phyloP scores from a whole-genome alignment of 2,797 vertebrate species.

The Notolepis coatsorum region DNA sequence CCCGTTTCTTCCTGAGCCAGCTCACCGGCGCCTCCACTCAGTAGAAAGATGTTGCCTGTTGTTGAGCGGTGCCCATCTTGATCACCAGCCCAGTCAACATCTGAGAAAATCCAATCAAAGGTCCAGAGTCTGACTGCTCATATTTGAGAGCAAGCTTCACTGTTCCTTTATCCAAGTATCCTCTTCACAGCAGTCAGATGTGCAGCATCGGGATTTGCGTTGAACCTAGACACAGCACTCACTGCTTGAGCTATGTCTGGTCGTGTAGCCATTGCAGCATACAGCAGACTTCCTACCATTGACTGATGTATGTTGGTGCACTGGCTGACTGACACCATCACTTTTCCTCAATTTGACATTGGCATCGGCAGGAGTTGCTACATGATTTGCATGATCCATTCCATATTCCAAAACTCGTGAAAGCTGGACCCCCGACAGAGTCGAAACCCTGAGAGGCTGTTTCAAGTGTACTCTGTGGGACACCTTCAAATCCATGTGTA shows the following conservation, averaged over 20 bases:
- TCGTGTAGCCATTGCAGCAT: too few relatives aligned
- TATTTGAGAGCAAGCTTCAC: slow-evolving; percentile 44
- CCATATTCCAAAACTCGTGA: too few relatives aligned
- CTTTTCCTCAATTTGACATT: slow-evolving; percentile 27
- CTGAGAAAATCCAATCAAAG: slow-evolving; percentile 22
- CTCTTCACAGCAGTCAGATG: slow-evolving; percentile 51
- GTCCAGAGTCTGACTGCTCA: slow-evolving; percentile 25
- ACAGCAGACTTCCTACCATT: slow-evolving; percentile 29
- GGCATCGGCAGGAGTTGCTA: slow-evolving; percentile 39
- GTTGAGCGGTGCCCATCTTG: slow-evolving; percentile 26
- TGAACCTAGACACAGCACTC: slow-evolving; percentile 52
- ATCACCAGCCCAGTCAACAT: slow-evolving; percentile 41
- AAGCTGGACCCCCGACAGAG: too few relatives aligned
- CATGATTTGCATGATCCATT: slow-evolving; percentile 39
- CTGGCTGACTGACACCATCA: slow-evolving; percentile 37
- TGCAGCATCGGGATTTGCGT: slow-evolving; percentile 26
- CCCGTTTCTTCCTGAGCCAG: slow-evolving; percentile 40
- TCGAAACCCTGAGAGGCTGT: too few relatives aligned
- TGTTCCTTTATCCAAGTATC: slow-evolving; percentile 36
- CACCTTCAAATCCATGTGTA: too few relatives aligned
- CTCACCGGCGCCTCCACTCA: slow-evolving; percentile 39
- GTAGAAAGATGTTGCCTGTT: slow-evolving; percentile 38
- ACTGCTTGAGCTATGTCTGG: slow-evolving; percentile 44
- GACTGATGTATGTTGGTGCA: slow-evolving; percentile 35
- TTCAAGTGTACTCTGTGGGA: too few relatives aligned